phyloP scores from a whole-genome alignment of 2,888 invertebrate species.

The Hetaerina titia region DNA sequence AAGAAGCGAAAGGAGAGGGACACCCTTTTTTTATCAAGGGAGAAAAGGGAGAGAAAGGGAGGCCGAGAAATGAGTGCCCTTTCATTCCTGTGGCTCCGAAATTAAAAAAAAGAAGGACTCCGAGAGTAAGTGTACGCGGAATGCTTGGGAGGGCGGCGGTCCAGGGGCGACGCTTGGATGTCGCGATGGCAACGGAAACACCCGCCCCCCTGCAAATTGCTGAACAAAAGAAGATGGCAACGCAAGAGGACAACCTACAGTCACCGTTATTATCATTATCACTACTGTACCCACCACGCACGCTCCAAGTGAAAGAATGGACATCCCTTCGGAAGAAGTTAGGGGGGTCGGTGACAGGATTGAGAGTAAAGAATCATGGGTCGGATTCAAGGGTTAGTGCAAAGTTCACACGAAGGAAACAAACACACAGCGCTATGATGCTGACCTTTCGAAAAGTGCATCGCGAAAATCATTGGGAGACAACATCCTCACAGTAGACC shows the following conservation, averaged over 20 bases:
- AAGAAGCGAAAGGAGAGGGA: slow-evolving; percentile 16
- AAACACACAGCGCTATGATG: too few relatives aligned
- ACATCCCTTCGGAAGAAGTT: too few relatives aligned
- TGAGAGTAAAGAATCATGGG: too few relatives aligned
- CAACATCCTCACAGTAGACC: too few relatives aligned
- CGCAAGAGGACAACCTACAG: neutral
- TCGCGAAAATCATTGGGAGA: too few relatives aligned
- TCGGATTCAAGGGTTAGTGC: too few relatives aligned
- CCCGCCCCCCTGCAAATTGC: too few relatives aligned
- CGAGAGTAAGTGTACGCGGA: neutral
- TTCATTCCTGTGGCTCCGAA: neutral
- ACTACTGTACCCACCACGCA: neutral
- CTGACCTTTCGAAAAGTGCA: too few relatives aligned
- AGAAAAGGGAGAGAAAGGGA: slow-evolving; percentile 3
- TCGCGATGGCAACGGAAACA: too few relatives aligned
- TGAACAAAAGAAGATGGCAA: neutral
- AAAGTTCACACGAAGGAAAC: too few relatives aligned
- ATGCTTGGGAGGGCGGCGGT: neutral
- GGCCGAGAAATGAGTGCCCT: neutral
- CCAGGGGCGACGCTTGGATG: neutral
- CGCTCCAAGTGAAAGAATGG: too few relatives aligned
- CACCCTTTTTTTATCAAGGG: neutral
- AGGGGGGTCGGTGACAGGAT: too few relatives aligned
- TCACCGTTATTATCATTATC: neutral
- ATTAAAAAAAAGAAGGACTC: neutral